Base-by-base conservation (phyloP, 2,888 invertebrate genomes). In the Sphaerophoria rueppellii region DNA sequence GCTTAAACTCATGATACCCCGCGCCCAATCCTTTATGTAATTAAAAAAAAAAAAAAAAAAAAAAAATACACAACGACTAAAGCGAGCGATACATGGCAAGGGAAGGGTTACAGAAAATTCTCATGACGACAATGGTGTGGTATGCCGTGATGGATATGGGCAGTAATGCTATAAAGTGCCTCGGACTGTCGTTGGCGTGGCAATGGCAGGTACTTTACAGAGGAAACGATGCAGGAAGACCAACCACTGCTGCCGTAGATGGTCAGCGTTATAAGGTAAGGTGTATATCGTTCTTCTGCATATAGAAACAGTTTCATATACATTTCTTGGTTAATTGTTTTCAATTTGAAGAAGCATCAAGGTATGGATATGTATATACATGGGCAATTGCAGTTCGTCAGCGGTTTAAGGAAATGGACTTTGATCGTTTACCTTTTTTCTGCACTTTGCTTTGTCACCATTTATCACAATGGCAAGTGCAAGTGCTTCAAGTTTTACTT, bases 11-110 rank as follows among this genome's bases (percentile, higher is more conserved):
- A 76, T 80, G 80, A 79, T 79, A 75, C 79, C 74, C 79, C 71
- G 69, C 57, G 72, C 83, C 73, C 65, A 77, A 81, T 80, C 63
- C 76, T 85, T 85, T 85, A 85, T 85, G 81, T 85, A 85, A 85
- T 85, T 83, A 85, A 85, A 75, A 83, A 78, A 79, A 75, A 11
- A 46, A 24, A n/a, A n/a, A n/a, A 85, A 85, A 75, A 83, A 78
- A 40, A 37, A 60, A 50, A 34, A 40, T 24, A 24, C 24, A 24
- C 24, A 24, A 24, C 24, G 24, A 24, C 24, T 24, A 24, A 24
- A 2, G 24, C 24, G 24, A 24, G 24, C 24, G 24, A 46, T n/a
- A 46, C 4, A 32, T 2, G 46, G 9, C 4, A n/a, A 7, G 1
- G 16, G 24, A 24, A 46, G 69, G 72, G 65, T 6, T 4, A 9